Conservation (phyloP, 2,113 vertebrate species). For the Ploceus nigricollis region DNA sequence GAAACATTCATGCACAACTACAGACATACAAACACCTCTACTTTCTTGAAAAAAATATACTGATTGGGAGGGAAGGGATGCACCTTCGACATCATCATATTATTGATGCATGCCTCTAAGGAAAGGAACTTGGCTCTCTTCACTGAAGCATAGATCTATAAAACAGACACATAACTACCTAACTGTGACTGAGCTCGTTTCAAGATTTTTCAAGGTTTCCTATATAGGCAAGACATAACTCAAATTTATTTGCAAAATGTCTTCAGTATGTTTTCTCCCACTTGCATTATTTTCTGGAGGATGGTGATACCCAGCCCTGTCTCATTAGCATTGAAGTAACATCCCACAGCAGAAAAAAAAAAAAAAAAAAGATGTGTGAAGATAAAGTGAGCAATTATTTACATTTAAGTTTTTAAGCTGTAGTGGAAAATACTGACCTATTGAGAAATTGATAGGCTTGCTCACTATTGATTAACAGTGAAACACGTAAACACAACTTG, state of each 20-base stretch:
- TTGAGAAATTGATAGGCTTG: background rate
- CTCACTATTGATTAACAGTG: background rate
- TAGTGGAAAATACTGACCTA: background rate
- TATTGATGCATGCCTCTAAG: background rate
- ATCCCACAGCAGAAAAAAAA: background rate
- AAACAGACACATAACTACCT: background rate
- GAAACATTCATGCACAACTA: background rate
- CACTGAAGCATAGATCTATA: background rate
- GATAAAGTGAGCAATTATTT: background rate
- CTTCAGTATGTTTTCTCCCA: background rate
- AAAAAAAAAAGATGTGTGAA: background rate
- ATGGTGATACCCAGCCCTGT: background rate
- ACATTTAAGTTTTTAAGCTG: background rate
- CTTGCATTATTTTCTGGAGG: background rate
- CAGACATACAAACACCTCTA: background rate
- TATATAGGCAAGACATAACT: background rate
- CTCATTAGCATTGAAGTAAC: background rate
- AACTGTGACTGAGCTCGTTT: background rate
- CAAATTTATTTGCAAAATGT: background rate
- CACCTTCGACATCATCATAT: background rate
- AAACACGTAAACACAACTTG: background rate
- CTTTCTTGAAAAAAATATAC: background rate
- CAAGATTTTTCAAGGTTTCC: background rate
- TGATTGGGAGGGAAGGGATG: background rate
- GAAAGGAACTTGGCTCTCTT: background rate